Base-by-base conservation (phyloP, 35 echinoderm and acorn worm genomes). In the Eucidaris tribuloides region DNA sequence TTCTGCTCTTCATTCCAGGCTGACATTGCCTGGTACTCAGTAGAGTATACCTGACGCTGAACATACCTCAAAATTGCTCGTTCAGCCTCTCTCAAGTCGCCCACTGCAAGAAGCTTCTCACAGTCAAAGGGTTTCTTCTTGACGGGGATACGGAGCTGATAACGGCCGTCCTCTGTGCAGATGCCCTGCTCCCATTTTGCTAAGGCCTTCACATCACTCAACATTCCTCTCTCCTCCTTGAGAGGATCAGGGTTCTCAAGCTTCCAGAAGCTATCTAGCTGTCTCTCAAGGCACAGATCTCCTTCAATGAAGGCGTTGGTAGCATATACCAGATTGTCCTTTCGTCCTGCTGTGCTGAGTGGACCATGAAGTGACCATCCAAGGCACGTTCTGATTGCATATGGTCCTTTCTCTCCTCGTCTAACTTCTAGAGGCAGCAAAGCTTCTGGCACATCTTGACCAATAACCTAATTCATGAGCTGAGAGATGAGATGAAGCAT, bases 361-460 rank as follows among this genome's bases (percentile, higher is more conserved):
- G 66, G 66, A 85, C 65, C 60, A 85, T 85, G 25, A 20, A 72
- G 66, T 42, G 66, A 40, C 79, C 79, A 81, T 34, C 79, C 79
- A 20, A 81, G 52, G 11, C 46, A 57, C 1, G 56, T 59, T 14
- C 52, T 81, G n/a, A 57, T 36, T 34, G 79, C 79, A 49, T 81
- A 81, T n/a, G 79, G 79, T 39, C 79, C 79, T 39, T 58, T 49
- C 7, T 76, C 68, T 52, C 48, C 48, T 52, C 48, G n/a, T 60
- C 85, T 80, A 5, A 64, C 45, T 65, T 84, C 71, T 34, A 79
- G 52, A 44, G 80, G 79, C 43, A 60, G 33, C 25, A 82, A 42
- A 2, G 85, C 78, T 62, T 88, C 78, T 42, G 85, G 85, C 2
- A 88, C 45, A 74, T 93, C 90, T 79, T 88, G 79, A 15, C 85